Evolutionary conservation across 2,113 vertebrate genomes (phyloP).

Genomic region (Gallinago jamesoni): DNA sequence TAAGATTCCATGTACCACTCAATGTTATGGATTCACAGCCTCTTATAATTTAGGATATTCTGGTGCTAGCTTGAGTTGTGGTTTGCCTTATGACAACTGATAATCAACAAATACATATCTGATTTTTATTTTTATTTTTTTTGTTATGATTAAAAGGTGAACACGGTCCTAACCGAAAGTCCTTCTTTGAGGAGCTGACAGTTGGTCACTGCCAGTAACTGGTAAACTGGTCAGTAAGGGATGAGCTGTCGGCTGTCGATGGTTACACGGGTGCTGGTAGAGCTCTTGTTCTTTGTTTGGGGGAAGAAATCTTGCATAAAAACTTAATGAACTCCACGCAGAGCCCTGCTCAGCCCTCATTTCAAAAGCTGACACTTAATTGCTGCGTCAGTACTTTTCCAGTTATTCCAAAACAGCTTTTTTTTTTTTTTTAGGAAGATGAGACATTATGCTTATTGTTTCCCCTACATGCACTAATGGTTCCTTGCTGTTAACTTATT

Average conservation of each 20-base stretch:
- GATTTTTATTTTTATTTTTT: background rate
- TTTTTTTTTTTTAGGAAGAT: conserved; percentile 73
- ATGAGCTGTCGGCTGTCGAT: background rate
- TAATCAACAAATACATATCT: background rate
- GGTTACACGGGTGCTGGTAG: background rate
- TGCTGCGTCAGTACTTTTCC: conserved; percentile 60
- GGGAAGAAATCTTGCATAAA: background rate
- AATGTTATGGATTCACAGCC: background rate
- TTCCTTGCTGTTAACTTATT: conserved; percentile 86
- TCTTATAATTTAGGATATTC: background rate
- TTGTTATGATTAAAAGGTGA: background rate
- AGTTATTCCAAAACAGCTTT: background rate
- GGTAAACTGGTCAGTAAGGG: background rate
- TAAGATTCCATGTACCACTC: background rate
- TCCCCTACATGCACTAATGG: conserved; percentile 91
- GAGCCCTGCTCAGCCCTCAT: background rate
- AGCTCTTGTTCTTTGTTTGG: background rate
- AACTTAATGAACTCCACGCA: background rate
- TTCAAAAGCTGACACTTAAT: conserved; percentile 69
- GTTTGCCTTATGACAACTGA: background rate
- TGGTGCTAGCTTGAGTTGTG: background rate
- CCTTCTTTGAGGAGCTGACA: background rate
- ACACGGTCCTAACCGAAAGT: background rate
- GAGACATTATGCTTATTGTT: conserved; percentile 89
- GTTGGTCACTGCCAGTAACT: background rate